These are phyloP conservation scores for Octonoba sinensis DNA, from an alignment of 2,888 invertebrate species.

Conservation along the genomic window DNA sequence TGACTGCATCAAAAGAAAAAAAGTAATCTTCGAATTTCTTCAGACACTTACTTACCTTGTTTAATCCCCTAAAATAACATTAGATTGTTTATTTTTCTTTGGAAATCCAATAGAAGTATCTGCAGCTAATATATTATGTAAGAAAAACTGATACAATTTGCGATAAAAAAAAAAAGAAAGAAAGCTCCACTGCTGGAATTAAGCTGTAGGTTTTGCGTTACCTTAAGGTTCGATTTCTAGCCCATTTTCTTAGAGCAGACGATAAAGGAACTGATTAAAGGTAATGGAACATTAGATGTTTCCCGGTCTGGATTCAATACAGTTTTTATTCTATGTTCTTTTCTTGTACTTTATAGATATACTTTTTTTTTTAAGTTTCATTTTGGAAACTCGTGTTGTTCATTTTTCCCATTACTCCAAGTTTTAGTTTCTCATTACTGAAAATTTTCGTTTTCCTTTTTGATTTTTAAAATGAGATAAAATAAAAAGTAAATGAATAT, in stretches of 20 bases:
- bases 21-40: slow-evolving; percentile 2
- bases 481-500: slow-evolving; percentile 3
- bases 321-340: slow-evolving; percentile 29
- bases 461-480: slow-evolving; percentile 14
- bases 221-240: slow-evolving; percentile 44
- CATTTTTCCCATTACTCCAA: slow-evolving; percentile 43
- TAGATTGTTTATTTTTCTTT: slow-evolving; percentile 48
- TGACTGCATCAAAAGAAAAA: background rate
- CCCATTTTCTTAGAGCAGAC: slow-evolving; percentile 37
- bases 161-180: slow-evolving; percentile 18
- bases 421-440: slow-evolving; percentile 56
- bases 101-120: slow-evolving; percentile 48
- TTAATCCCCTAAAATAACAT: slow-evolving; percentile 57
- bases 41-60: slow-evolving; percentile 43
- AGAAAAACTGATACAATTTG: slow-evolving; percentile 58
- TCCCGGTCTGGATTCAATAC: slow-evolving; percentile 29
- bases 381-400: slow-evolving; percentile 9
- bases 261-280: slow-evolving; percentile 57
- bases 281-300: slow-evolving; percentile 58
- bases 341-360: background rate
- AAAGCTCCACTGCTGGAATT: slow-evolving; percentile 15
- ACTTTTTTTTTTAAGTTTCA: slow-evolving; percentile 18
- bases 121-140: slow-evolving; percentile 58
- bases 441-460: slow-evolving; percentile 1
- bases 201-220: slow-evolving; percentile 41